Evolutionary conservation across 2,888 invertebrate species (phyloP), one percentile per base, ranked within the genome.

Genomic region (Thysanoteuthis rhombus): DNA sequence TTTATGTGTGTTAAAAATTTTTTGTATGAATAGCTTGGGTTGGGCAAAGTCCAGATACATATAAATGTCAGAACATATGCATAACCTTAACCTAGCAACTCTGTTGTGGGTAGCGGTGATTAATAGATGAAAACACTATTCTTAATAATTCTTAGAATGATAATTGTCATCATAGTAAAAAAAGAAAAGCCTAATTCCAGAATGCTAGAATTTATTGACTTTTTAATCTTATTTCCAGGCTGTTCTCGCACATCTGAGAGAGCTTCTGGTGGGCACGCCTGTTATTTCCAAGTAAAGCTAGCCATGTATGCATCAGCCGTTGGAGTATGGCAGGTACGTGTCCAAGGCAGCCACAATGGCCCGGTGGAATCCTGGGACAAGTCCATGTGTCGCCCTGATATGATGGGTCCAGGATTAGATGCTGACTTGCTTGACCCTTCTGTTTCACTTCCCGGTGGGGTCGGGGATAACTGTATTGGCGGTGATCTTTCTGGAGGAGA

Each of bases 261-360:
- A 32, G 92, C 45, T n/a, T 45, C 92, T 40, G 42, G 92, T 42
- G 92, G 92, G 45, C 92, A 92, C 45, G 5, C 92, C 5, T 92
- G 92, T 36, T 92, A 45, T 40, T 92, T 92, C 32, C 92, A 92
- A 92, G 92, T 92, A 12, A 92, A 92, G 36, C 12, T 92, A 28
- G 40, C 92, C 92, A 92, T 92, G 92, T 92, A 92, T 32, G 40
- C 92, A 40, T 40, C 92, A 45, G 40, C 92, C 19, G n/a, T 92
- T 42, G 92, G 92, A 3, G 45, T 45, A 42, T 92, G 92, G 92
- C 40, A 45, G 12, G 92, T 92, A 40, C 40, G 45, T 4, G 32
- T 40, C 2, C 92, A 92, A 40, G 92, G 92, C 32, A 42, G 92
- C 45, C 92, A 92, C 32, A 16, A 92, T 92, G 92, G 92, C 32